Conservation (phyloP, 2,797 vertebrate species). For the Silurus lanzhouensis region DNA sequence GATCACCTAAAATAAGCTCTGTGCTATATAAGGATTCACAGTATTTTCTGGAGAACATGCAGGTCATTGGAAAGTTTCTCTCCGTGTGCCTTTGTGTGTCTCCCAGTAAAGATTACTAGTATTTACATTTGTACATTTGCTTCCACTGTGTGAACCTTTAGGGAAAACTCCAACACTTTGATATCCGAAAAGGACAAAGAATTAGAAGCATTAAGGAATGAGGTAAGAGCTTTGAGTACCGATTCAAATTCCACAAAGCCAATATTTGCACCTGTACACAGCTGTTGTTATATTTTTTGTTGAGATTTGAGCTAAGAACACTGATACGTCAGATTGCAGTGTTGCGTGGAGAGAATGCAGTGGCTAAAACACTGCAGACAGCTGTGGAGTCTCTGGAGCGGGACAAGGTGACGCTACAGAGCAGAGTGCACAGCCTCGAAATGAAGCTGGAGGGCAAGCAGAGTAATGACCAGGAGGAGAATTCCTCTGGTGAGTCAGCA, state of each 20-base stretch:
- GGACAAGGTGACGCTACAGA: constrained; percentile 89
- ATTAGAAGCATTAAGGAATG: constrained; percentile 87
- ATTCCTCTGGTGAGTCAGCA: constrained; percentile 75
- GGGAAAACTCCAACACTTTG: constrained; percentile 83
- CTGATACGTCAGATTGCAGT: constrained; percentile 77
- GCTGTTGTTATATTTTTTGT: not conserved
- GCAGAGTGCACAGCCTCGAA: constrained; percentile 85
- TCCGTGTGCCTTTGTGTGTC: not conserved
- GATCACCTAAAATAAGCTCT: constrained; percentile 26
- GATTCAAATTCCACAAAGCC: not conserved
- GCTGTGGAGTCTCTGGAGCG: constrained; percentile 87
- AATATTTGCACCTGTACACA: not conserved
- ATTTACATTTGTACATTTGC: not conserved
- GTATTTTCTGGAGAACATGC: constrained; percentile 24
- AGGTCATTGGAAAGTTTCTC: not conserved
- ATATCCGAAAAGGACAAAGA: constrained; percentile 89
- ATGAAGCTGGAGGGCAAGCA: constrained; percentile 82
- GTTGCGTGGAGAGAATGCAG: constrained; percentile 86
- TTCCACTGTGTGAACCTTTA: constrained; percentile 60
- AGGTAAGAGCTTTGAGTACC: constrained; percentile 72
- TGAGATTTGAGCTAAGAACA: not conserved
- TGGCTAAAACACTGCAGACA: constrained; percentile 85
- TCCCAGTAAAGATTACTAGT: not conserved
- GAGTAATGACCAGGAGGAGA: constrained; percentile 66
- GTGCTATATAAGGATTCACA: constrained; percentile 32